Evolutionary conservation across 2,888 invertebrate genomes (phyloP), one percentile per base, ranked within the genome.

Genomic region (Cylindroiulus punctatus): DNA sequence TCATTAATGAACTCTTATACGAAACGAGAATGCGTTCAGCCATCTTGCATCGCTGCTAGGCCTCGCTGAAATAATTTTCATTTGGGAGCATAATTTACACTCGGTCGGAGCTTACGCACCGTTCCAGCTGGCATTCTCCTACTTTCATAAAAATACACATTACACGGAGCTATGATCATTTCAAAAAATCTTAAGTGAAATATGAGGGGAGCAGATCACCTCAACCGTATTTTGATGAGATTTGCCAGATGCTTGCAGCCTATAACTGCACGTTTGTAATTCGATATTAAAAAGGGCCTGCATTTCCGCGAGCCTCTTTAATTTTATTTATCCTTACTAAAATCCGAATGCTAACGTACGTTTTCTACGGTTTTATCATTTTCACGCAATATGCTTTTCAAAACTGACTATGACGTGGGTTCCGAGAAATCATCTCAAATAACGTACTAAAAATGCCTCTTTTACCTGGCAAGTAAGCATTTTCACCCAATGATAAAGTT

Each of bases 111-210:
- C 30, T 76, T 30, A 26, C 7, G 14, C 76, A 76, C 30, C 30
- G 76, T 76, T 76, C 76, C 76, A 76, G 76, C 26, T 76, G 76
- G 76, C 30, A 76, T 76, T 76, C 2, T 76, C 22, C 76, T 22
- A 76, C 30, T 76, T 76, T 76, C 26, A 76, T 76, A 76, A 76
- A 76, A 76, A 30, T 30, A 76, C 76, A 76, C 26, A 76, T 76
- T 76, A 76, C 76, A 76, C 76, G 30, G 76, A 76, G 76, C 76
- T 30, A 30, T 76, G 76, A 30, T 76, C 76, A 76, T 76, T 76
- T 76, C 12, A 76, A 76, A 76, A 76, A 30, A 76, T 76, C 76
- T 30, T 30, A 76, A 76, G 76, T 76, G 76, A 76, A 76, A 76
- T 76, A 76, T 30, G 76, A 76, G 30, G 30, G 30, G 30, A 76